Percentiles rank a stretch among this genome's conserved stretches.
Evolutionary conservation across 2,888 invertebrate species (phyloP).

Genomic region (Tetragonisca angustula): DNA sequence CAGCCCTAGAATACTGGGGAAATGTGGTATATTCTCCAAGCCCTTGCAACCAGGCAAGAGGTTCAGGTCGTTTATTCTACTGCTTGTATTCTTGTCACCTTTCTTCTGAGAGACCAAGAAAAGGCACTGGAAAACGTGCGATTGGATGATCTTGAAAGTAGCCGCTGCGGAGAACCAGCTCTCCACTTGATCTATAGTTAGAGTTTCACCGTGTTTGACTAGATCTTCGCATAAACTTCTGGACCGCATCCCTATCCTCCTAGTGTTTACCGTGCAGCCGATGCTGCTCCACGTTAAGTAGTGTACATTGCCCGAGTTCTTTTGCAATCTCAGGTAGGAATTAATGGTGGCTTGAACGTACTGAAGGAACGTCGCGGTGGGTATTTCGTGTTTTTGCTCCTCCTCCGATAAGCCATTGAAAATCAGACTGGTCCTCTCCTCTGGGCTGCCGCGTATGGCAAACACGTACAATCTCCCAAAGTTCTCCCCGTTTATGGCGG

Average conservation of each 20-base stretch:
- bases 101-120: slow-evolving; percentile 86
- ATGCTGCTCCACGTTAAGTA: slow-evolving; percentile 87
- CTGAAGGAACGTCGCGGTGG: slow-evolving; percentile 83
- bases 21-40: slow-evolving; percentile 90
- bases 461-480: slow-evolving; percentile 81
- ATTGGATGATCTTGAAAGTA: slow-evolving; percentile 84
- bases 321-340: slow-evolving; percentile 90
- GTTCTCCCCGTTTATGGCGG: slow-evolving; percentile 81
- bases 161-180: slow-evolving; percentile 85
- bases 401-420: slow-evolving; percentile 80
- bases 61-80: slow-evolving; percentile 84
- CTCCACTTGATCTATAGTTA: slow-evolving; percentile 83
- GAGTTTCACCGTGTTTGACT: slow-evolving; percentile 81
- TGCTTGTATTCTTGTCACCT: slow-evolving; percentile 81
- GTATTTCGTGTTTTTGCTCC: slow-evolving; percentile 78
- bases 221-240: slow-evolving; percentile 86
- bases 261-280: slow-evolving; percentile 86
- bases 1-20: slow-evolving; percentile 90
- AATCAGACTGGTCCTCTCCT: slow-evolving; percentile 79
- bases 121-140: slow-evolving; percentile 85
- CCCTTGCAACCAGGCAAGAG: slow-evolving; percentile 86
- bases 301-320: slow-evolving; percentile 85
- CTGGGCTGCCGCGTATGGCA: slow-evolving; percentile 80
- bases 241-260: slow-evolving; percentile 86
- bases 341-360: slow-evolving; percentile 91